phyloP scores from a whole-genome alignment of 2,888 invertebrate species.

The Apodemia mormo region DNA sequence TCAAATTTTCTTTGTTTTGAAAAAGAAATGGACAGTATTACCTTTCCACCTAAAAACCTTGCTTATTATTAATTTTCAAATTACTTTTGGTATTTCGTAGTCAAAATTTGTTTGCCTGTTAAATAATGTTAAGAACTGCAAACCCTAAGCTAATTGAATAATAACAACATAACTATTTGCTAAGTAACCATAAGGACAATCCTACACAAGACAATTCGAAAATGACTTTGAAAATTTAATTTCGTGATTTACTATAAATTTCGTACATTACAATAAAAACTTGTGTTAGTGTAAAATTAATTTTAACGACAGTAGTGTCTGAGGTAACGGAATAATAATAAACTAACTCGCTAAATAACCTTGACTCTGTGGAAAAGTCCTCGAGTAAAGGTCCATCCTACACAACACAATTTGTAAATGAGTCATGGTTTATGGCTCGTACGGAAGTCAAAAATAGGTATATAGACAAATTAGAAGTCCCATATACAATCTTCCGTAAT shows the following conservation, averaged over 20 bases:
- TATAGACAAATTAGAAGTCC: not conserved
- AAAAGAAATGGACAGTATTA: no score
- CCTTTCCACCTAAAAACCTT: no score
- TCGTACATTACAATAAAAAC: not conserved
- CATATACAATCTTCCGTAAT: not conserved
- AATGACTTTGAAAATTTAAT: not conserved
- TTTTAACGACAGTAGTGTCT: not conserved
- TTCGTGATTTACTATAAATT: not conserved
- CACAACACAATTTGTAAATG: slow-evolving; percentile 7
- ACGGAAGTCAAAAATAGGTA: not conserved
- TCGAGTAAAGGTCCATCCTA: slow-evolving; percentile 1
- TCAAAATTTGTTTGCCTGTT: no score
- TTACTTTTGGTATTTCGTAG: no score
- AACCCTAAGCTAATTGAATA: not conserved
- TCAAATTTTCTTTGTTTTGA: no score
- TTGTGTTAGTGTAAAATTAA: not conserved
- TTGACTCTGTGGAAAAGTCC: not conserved
- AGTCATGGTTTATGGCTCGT: not conserved
- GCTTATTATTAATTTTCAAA: no score
- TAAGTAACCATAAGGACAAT: not conserved
- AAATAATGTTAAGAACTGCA: no score
- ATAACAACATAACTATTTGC: not conserved
- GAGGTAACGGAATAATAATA: no score
- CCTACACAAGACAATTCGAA: not conserved
- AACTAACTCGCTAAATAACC: no score